Conservation (phyloP, 2,797 vertebrate species). For the Podargus strigoides region DNA sequence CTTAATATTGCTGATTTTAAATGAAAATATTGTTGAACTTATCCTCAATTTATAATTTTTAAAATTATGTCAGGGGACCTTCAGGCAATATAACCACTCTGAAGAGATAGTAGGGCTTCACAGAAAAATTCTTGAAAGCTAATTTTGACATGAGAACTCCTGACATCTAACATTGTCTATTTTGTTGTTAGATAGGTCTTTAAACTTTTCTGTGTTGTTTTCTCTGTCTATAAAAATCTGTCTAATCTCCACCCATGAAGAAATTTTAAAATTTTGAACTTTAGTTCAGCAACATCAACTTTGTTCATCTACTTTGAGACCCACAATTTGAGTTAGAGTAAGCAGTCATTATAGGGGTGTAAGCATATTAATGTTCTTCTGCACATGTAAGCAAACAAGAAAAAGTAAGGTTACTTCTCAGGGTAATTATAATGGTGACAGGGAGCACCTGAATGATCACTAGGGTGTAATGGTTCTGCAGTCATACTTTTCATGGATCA, state of each 20-base stretch:
- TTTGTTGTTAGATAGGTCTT: not conserved
- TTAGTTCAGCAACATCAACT: not conserved
- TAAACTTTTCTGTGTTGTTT: not conserved
- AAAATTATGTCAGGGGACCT: not conserved
- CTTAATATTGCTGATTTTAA: not conserved
- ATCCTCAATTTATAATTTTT: not conserved
- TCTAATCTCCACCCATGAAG: not conserved
- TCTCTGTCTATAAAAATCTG: not conserved
- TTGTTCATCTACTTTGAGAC: not conserved
- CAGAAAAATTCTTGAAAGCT: not conserved
- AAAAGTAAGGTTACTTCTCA: not conserved
- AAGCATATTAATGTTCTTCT: not conserved
- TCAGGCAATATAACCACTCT: not conserved
- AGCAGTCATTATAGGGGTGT: accelerated
- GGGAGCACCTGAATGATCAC: not conserved
- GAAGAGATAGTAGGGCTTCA: not conserved
- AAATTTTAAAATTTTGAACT: not conserved
- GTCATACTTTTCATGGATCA: not conserved
- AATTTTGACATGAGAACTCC: not conserved
- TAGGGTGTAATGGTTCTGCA: not conserved
- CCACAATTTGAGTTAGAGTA: not conserved
- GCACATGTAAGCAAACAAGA: not conserved
- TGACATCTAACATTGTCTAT: not conserved
- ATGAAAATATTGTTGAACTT: not conserved
- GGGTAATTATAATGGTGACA: not conserved